These are phyloP conservation scores for Leptura quadrifasciata DNA, from an alignment of 2,888 invertebrate genomes.

Conservation along the genomic window DNA sequence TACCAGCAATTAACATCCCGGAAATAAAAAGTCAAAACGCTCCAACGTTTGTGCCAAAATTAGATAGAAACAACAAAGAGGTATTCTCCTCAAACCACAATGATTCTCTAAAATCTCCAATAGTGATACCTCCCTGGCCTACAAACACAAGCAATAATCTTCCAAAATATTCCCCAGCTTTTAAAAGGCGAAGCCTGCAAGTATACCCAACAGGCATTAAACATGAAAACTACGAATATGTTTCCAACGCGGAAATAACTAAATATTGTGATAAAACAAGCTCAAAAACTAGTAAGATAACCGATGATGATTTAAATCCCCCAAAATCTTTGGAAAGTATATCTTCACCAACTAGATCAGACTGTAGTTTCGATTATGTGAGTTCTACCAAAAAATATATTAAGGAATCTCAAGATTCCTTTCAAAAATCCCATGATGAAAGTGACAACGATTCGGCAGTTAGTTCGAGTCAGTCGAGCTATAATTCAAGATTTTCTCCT, in stretches of 20 bases:
- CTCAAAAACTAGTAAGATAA: constrained; percentile 56
- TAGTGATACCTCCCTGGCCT: constrained; percentile 69
- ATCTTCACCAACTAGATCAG: constrained; percentile 77
- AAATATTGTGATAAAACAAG: constrained; percentile 56
- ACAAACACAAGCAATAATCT: constrained; percentile 75
- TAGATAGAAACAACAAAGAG: constrained; percentile 51
- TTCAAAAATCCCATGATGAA: constrained; percentile 74
- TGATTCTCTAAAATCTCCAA: constrained; percentile 57
- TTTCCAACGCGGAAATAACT: constrained; percentile 47
- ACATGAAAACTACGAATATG: constrained; percentile 56
- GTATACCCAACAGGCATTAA: constrained; percentile 74
- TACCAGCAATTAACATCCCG: constrained; percentile 84
- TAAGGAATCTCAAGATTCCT: constrained; percentile 46
- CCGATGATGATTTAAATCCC: constrained; percentile 67
- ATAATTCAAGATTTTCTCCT: constrained; percentile 85
- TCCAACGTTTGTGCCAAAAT: constrained; percentile 64
- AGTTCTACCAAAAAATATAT: constrained; percentile 59
- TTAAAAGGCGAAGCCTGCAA: constrained; percentile 84
- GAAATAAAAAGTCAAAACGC: constrained; percentile 83
- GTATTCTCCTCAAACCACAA: constrained; percentile 51
- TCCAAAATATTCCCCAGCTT: constrained; percentile 89
- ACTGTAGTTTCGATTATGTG: constrained; percentile 77
- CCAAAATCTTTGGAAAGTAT: constrained; percentile 78
- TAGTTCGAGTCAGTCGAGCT: constrained; percentile 88
- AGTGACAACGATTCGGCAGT: constrained; percentile 93